A percentile compares a stretch with the other conserved stretches of the same genome.
These are phyloP conservation scores for Lepus timidus DNA, from an alignment of 2,113 vertebrate genomes.

Conservation along the genomic window DNA sequence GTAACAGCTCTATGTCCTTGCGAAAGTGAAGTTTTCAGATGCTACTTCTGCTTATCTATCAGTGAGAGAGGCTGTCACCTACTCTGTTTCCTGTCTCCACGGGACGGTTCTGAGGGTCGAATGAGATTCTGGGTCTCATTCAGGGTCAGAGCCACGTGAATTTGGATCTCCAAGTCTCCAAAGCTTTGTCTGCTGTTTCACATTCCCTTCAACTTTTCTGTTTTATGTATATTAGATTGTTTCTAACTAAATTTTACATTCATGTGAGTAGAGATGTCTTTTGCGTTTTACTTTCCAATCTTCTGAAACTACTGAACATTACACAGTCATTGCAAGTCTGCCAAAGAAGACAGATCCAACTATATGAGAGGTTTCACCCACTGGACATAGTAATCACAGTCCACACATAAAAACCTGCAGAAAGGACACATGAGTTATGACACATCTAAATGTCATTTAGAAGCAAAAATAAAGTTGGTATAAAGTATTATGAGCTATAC, in stretches of 20 bases:
- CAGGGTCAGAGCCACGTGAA: not conserved
- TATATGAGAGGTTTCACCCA: not conserved
- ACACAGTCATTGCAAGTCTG: not conserved
- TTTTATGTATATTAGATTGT: not conserved
- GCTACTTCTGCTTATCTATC: not conserved
- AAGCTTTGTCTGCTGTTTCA: not conserved
- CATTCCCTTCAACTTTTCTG: not conserved
- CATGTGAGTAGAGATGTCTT: not conserved
- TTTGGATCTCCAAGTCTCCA: not conserved
- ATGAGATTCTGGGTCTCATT: not conserved
- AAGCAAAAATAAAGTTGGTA: too few species aligned
- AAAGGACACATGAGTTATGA: not conserved
- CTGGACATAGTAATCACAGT: not conserved
- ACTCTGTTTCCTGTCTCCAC: not conserved
- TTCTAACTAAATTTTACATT: conserved; percentile 33
- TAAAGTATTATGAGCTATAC: too few species aligned
- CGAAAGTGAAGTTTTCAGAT: conserved; percentile 36
- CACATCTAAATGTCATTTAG: too few species aligned
- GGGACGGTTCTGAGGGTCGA: not conserved
- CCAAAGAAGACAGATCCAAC: not conserved
- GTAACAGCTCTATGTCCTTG: not conserved
- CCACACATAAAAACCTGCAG: not conserved
- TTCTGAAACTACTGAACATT: too few species aligned
- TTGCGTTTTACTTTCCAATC: not conserved
- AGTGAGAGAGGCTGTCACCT: not conserved